Evolutionary conservation across 2,113 vertebrate species (phyloP).

Genomic region (Hiodon tergisus): DNA sequence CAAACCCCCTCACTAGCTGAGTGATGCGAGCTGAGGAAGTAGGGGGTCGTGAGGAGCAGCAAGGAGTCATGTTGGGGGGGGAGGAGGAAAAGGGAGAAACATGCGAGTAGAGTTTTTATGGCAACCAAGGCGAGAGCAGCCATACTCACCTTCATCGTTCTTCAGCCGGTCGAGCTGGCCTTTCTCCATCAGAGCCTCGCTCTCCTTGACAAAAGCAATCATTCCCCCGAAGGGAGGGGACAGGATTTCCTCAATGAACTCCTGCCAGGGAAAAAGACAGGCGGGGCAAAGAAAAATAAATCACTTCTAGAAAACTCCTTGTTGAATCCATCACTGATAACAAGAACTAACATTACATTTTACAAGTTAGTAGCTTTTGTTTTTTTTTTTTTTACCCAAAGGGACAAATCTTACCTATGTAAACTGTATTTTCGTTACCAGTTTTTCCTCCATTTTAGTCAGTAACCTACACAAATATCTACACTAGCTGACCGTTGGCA

Average conservation of each 20-base stretch:
- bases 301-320: not conserved
- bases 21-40: conserved; percentile 67
- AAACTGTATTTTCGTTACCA: too few species aligned
- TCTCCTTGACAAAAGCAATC: conserved; percentile 87
- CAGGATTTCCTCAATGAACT: conserved; percentile 87
- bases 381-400: too few species aligned
- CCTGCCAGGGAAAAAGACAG: conserved; percentile 51
- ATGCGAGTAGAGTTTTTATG: not conserved
- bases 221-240: conserved; percentile 83
- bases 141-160: conserved; percentile 76
- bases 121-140: not conserved
- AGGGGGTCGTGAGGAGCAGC: not conserved
- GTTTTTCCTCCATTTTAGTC: too few species aligned
- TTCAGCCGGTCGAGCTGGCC: conserved; percentile 79
- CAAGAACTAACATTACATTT: too few species aligned
- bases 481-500: too few species aligned
- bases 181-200: conserved; percentile 78
- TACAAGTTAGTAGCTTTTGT: too few species aligned
- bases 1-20: conserved; percentile 80
- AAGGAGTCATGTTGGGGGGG: not conserved
- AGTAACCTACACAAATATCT: too few species aligned
- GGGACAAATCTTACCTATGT: too few species aligned
- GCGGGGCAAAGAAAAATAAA: not conserved
- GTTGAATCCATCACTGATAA: not conserved
- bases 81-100: not conserved